These are phyloP conservation scores for Digitonthophagus gazella DNA, from an alignment of 2,888 invertebrate genomes.

Conservation along the genomic window DNA sequence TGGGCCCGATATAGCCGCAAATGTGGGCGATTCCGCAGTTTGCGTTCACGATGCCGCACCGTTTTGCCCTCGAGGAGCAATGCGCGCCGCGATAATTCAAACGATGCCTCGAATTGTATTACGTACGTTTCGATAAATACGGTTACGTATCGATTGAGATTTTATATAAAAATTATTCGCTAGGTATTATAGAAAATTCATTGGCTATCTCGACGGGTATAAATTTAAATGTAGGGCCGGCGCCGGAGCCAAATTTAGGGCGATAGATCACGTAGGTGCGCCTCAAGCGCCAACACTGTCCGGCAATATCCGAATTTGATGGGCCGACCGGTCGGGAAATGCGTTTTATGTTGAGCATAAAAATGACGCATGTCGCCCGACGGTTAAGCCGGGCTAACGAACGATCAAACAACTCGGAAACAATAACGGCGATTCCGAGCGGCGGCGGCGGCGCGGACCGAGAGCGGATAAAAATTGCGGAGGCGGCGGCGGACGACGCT, in stretches of 20 bases:
- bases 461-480: not conserved
- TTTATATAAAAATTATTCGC: not conserved
- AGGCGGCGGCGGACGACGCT: not conserved
- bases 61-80: not conserved
- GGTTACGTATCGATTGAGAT: not conserved
- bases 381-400: conserved; percentile 22
- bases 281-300: conserved; percentile 21
- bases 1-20: not conserved
- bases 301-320: conserved; percentile 31
- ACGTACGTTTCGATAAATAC: not conserved
- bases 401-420: conserved; percentile 17
- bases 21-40: not conserved
- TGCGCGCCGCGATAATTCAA: not conserved
- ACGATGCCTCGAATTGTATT: not conserved
- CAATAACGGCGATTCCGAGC: not conserved
- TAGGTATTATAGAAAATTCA: too few relatives aligned
- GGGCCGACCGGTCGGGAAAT: conserved; percentile 28
- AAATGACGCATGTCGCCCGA: conserved; percentile 31
- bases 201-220: not conserved
- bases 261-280: not conserved
- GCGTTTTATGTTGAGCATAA: conserved; percentile 32
- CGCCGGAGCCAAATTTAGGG: not conserved
- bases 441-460: not conserved
- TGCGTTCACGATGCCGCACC: not conserved
- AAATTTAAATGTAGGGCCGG: not conserved